phyloP scores from a whole-genome alignment of 1,140 invertebrate genomes.

The Trachelipus rathkii region DNA sequence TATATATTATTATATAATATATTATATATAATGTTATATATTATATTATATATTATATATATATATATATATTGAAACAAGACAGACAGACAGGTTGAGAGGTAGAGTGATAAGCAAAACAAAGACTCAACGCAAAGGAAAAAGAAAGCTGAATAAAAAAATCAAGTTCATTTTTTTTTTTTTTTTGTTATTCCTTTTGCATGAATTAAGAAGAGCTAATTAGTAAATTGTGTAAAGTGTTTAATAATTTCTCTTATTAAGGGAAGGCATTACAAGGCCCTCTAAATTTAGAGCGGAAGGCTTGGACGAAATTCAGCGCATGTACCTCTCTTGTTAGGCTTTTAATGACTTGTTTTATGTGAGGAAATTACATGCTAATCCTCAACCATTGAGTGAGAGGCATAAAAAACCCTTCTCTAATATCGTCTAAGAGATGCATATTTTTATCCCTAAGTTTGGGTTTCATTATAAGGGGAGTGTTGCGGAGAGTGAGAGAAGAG shows the following conservation, averaged over 20 bases:
- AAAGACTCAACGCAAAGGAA: no score
- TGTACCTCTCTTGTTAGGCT: background rate
- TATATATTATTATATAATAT: no score
- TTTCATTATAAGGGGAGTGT: conserved; percentile 1
- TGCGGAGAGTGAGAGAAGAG: background rate
- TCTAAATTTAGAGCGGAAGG: background rate
- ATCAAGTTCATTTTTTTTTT: no score
- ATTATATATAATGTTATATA: no score
- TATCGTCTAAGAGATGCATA: background rate
- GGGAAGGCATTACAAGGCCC: background rate
- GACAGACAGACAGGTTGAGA: no score
- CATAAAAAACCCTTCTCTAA: background rate
- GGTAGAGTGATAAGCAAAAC: no score
- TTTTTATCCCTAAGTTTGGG: background rate
- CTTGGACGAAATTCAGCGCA: background rate
- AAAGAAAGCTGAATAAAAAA: no score
- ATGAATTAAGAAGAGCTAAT: background rate
- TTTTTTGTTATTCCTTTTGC: no score
- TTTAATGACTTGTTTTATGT: conserved; percentile 7
- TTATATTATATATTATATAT: no score
- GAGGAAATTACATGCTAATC: conserved; percentile 10
- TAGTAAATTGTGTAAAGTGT: background rate
- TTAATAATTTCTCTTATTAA: background rate
- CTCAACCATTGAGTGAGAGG: background rate
- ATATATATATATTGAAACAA: no score